Evolutionary conservation across 1,140 invertebrate species (phyloP).

Genomic region (Chironomus striatipennis): DNA sequence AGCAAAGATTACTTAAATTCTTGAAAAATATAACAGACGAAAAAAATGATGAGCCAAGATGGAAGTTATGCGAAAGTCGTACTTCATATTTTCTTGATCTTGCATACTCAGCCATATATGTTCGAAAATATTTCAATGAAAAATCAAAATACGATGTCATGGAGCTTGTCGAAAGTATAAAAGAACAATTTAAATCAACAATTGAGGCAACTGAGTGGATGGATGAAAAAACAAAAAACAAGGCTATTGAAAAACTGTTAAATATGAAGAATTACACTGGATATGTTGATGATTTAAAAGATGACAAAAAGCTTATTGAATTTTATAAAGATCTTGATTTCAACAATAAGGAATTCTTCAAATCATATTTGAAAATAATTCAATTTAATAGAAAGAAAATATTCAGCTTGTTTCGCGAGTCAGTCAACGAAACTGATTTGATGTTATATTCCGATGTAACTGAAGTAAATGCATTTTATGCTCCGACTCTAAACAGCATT

Average conservation of each 20-base stretch:
- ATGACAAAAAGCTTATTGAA: slow-evolving; percentile 41
- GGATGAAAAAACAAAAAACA: slow-evolving; percentile 44
- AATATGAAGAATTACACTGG: slow-evolving; percentile 40
- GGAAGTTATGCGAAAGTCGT: not conserved
- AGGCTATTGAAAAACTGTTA: slow-evolving; percentile 37
- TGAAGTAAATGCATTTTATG: slow-evolving; percentile 59
- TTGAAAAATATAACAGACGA: not conserved
- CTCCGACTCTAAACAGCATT: slow-evolving; percentile 56
- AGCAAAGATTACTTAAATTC: not conserved
- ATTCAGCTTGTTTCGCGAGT: slow-evolving; percentile 17
- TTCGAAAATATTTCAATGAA: slow-evolving; percentile 42
- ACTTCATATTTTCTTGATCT: not conserved
- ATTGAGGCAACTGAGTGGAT: slow-evolving; percentile 49
- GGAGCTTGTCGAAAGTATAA: slow-evolving; percentile 50
- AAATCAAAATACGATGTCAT: slow-evolving; percentile 42
- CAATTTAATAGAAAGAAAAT: not conserved
- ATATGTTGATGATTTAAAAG: slow-evolving; percentile 43
- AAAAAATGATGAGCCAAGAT: not conserved
- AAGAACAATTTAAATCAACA: slow-evolving; percentile 39
- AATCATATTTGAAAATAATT: not conserved
- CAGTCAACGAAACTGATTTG: slow-evolving; percentile 29
- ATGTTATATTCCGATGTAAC: slow-evolving; percentile 45
- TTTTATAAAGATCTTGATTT: slow-evolving; percentile 46
- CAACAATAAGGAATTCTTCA: slow-evolving; percentile 29
- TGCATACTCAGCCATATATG: slow-evolving; percentile 31